phyloP scores from a whole-genome alignment of 2,113 vertebrate genomes.

The Pholis gunnellus region DNA sequence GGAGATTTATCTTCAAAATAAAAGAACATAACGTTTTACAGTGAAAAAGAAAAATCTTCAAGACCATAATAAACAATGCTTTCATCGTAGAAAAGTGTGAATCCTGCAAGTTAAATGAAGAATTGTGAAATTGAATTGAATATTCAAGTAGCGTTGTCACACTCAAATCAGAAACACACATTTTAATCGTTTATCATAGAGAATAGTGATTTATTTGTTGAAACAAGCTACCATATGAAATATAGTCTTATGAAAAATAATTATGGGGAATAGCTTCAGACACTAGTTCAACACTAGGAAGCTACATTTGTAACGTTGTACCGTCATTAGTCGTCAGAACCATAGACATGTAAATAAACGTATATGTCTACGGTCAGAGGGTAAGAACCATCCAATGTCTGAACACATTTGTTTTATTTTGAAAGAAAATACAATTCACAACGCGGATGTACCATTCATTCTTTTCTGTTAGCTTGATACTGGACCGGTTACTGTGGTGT shows the following conservation, averaged over 20 bases:
- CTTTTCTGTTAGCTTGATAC: not conserved
- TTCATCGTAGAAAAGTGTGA: not conserved
- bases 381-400: not conserved
- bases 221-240: not conserved
- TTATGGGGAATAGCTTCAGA: not conserved
- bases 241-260: not conserved
- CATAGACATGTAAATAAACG: not conserved
- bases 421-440: slow-evolving; percentile 12
- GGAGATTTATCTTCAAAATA: slow-evolving; percentile 7
- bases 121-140: not conserved
- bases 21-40: not conserved
- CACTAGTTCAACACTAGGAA: not conserved
- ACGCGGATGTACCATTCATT: not conserved
- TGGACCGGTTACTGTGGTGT: not conserved
- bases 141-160: not conserved
- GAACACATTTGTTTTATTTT: slow-evolving; percentile 40
- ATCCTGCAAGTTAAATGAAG: not conserved
- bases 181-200: not conserved
- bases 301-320: not conserved
- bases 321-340: not conserved
- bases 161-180: not conserved
- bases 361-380: not conserved
- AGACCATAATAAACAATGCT: not conserved
- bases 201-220: not conserved
- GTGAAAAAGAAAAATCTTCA: not conserved